Evolutionary conservation across 2,797 vertebrate genomes (phyloP).

Genomic region (Propithecus deckenii): DNA sequence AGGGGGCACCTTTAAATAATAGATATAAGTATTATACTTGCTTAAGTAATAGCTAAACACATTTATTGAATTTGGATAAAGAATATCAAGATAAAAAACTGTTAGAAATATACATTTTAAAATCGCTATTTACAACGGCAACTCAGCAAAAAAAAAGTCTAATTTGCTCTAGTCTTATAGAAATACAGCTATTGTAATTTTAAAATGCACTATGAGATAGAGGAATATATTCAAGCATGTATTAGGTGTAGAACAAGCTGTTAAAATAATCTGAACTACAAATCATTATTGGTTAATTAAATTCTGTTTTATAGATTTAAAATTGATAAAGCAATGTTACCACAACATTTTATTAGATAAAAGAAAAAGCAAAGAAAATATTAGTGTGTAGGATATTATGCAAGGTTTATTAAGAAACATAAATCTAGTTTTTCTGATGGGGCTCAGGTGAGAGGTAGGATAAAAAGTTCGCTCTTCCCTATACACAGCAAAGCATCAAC

Average conservation of each 20-base stretch:
- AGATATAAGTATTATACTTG: background rate
- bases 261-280: conserved; percentile 28
- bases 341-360: background rate
- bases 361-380: background rate
- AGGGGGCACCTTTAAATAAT: background rate
- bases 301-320: conserved; percentile 46
- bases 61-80: background rate
- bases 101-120: background rate
- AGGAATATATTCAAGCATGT: background rate
- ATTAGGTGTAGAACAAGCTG: background rate
- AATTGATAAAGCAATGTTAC: conserved; percentile 18
- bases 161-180: background rate
- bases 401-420: conserved; percentile 22
- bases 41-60: background rate
- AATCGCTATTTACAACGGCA: background rate
- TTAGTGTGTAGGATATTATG: background rate
- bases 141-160: background rate
- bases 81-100: background rate
- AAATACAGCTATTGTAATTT: background rate
- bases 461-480: background rate
- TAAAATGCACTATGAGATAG: background rate
- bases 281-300: conserved; percentile 54
- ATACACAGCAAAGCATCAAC: background rate
- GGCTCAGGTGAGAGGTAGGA: background rate
- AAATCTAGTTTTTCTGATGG: background rate